Conservation (phyloP, 2,888 invertebrate species). For the Drosophila mimetica region DNA sequence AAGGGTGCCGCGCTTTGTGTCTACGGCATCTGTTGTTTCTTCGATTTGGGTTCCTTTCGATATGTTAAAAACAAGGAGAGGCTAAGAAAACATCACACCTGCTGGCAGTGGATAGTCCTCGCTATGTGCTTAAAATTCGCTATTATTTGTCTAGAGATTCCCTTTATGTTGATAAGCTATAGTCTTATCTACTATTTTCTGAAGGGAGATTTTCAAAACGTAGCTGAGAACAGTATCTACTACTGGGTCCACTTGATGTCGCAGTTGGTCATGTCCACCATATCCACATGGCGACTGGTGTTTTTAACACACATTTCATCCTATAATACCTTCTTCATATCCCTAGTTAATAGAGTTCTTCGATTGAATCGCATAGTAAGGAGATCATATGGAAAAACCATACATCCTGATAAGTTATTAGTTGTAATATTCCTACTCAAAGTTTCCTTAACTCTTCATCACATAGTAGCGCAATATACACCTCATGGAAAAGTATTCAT, state of each 20-base stretch:
- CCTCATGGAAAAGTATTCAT: slow-evolving; percentile 4
- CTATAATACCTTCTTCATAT: not conserved
- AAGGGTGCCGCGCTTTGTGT: not conserved
- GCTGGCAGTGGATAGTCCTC: slow-evolving; percentile 16
- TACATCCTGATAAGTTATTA: slow-evolving; percentile 5
- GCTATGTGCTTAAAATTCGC: slow-evolving; percentile 1
- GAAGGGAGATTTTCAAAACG: not conserved
- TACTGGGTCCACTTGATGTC: slow-evolving; percentile 11
- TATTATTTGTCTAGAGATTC: slow-evolving; percentile 11
- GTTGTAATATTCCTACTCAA: slow-evolving; percentile 16
- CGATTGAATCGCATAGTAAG: slow-evolving; percentile 8
- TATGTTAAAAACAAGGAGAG: not conserved
- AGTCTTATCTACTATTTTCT: not conserved
- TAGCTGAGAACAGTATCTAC: slow-evolving; percentile 18
- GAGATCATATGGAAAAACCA: not conserved
- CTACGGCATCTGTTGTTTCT: slow-evolving; percentile 9
- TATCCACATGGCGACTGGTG: slow-evolving; percentile 11
- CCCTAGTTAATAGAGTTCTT: slow-evolving; percentile 7
- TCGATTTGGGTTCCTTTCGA: slow-evolving; percentile 19
- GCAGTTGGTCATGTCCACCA: not conserved
- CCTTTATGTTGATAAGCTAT: not conserved
- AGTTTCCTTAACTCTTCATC: not conserved
- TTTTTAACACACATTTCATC: slow-evolving; percentile 6
- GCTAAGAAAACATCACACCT: slow-evolving; percentile 1
- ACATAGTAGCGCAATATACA: slow-evolving; percentile 24